phyloP scores from a whole-genome alignment of 2,113 vertebrate genomes.

The Planiliza haematocheilus region DNA sequence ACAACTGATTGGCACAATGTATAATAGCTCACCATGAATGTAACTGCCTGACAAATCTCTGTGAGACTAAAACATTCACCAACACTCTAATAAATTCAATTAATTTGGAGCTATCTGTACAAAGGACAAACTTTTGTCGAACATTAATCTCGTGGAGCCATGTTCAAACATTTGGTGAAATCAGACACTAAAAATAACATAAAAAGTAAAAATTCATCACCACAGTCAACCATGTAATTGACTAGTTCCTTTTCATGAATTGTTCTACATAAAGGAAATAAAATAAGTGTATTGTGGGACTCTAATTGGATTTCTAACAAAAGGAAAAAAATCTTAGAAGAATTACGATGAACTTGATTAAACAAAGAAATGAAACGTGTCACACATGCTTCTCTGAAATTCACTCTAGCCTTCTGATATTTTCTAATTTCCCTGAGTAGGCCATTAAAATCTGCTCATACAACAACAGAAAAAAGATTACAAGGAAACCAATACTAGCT shows the following conservation, averaged over 20 bases:
- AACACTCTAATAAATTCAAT: slow-evolving; percentile 4
- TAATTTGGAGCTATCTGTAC: slow-evolving; percentile 2
- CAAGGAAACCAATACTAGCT: neutral
- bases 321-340: neutral
- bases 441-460: slow-evolving; percentile 19
- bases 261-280: neutral
- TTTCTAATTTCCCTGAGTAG: slow-evolving; percentile 60
- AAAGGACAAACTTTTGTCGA: slow-evolving; percentile 3
- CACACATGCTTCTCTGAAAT: slow-evolving; percentile 19
- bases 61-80: slow-evolving; percentile 11
- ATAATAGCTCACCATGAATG: slow-evolving; percentile 12
- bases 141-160: neutral
- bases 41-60: slow-evolving; percentile 11
- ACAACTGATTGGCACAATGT: neutral
- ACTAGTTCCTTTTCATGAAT: neutral
- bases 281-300: slow-evolving; percentile 10
- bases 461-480: neutral
- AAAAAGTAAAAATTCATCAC: neutral
- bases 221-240: neutral
- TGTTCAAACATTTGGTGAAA: neutral
- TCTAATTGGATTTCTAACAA: slow-evolving; percentile 8
- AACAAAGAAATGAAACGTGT: slow-evolving; percentile 21
- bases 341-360: neutral
- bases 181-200: neutral
- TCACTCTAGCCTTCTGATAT: neutral